Conservation (phyloP, 2,888 invertebrate genomes). For the Pyrgus malvae region DNA sequence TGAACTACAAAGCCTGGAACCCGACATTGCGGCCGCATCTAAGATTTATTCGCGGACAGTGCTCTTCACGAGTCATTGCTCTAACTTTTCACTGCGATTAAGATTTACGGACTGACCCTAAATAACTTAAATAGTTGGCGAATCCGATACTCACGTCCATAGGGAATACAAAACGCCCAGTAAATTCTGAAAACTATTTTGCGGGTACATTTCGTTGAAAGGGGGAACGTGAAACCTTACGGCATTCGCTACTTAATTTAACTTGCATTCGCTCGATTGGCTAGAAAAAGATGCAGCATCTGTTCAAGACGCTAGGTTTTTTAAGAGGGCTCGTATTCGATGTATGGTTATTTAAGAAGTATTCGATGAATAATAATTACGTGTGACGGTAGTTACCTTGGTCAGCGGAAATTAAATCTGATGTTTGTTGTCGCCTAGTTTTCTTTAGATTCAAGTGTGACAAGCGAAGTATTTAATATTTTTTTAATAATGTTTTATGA, state of each 20-base stretch:
- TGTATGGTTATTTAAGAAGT: too few species aligned
- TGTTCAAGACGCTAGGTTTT: not conserved
- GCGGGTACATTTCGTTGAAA: slow-evolving; percentile 14
- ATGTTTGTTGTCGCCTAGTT: not conserved
- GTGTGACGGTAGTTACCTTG: not conserved
- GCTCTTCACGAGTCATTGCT: slow-evolving; percentile 70
- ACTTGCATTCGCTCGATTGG: slow-evolving; percentile 1
- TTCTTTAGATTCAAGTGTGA: not conserved
- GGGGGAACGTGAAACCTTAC: slow-evolving; percentile 13
- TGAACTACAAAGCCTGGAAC: not conserved
- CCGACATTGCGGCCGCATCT: slow-evolving; percentile 35
- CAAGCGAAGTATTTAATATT: too few species aligned
- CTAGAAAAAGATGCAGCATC: slow-evolving; percentile 1
- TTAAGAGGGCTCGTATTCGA: too few species aligned
- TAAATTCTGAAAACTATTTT: slow-evolving; percentile 25
- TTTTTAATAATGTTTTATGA: too few species aligned
- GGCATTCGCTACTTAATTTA: slow-evolving; percentile 18
- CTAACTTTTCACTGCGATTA: slow-evolving; percentile 67
- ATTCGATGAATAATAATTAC: not conserved
- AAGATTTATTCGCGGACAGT: slow-evolving; percentile 67
- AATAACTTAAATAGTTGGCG: slow-evolving; percentile 72
- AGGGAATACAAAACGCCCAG: slow-evolving; percentile 21
- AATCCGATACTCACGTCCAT: slow-evolving; percentile 34
- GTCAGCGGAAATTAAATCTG: not conserved
- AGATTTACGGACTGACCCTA: slow-evolving; percentile 70